Evolutionary conservation across 2,113 vertebrate species (phyloP).

Genomic region (Promerops cafer): DNA sequence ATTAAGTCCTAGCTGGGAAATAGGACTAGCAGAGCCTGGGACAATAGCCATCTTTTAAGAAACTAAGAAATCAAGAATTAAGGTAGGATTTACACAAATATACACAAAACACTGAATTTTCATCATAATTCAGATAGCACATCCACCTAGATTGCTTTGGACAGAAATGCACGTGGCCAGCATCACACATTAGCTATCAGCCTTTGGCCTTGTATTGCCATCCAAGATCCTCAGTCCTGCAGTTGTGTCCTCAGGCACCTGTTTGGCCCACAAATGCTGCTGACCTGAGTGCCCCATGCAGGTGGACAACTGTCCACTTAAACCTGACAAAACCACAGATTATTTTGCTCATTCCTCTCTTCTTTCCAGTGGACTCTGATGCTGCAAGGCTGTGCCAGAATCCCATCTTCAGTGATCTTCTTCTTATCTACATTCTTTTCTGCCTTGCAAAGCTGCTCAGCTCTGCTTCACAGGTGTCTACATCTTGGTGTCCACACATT

Average conservation of each 20-base stretch:
- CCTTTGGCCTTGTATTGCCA: neutral
- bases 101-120: neutral
- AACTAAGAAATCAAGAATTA: neutral
- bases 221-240: neutral
- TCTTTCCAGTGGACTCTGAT: neutral
- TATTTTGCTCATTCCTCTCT: neutral
- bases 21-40: neutral
- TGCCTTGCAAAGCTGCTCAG: neutral
- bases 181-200: neutral
- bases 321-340: neutral
- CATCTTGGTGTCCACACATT: neutral
- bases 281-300: accelerated
- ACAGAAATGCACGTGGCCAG: neutral
- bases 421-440: neutral
- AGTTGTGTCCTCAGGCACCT: neutral
- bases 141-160: neutral
- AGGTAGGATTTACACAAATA: neutral
- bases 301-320: neutral
- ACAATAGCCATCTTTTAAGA: neutral
- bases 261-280: neutral
- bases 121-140: neutral
- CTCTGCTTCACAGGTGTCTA: neutral
- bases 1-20: neutral
- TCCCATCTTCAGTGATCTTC: neutral
- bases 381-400: neutral